phyloP scores from a whole-genome alignment of 1,140 invertebrate genomes.

The Trichoplusia ni region DNA sequence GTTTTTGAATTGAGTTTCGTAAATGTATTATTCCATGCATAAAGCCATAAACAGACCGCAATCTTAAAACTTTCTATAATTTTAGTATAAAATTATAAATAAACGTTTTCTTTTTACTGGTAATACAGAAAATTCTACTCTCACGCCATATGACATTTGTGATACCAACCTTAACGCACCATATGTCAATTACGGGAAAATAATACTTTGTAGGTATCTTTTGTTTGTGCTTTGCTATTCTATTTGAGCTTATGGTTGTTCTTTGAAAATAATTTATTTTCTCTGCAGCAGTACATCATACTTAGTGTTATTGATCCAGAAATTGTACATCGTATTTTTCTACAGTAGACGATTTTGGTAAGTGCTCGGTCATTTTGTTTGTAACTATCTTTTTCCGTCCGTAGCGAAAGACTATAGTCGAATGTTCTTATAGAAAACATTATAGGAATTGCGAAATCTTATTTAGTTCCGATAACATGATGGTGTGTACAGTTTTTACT shows the following conservation, averaged over 20 bases:
- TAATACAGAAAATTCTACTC: no score
- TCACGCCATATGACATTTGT: no score
- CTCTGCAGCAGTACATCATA: conserved; percentile 20
- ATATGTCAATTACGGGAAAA: conserved; percentile 14
- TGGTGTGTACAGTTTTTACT: no score
- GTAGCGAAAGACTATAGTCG: neutral
- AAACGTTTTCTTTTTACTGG: no score
- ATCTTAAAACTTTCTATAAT: no score
- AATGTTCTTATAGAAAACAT: neutral
- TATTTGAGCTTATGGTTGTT: conserved; percentile 14
- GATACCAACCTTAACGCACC: no score
- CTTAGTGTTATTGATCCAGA: conserved; percentile 4
- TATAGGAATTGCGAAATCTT: neutral
- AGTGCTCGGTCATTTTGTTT: neutral
- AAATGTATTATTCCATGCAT: no score
- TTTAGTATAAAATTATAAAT: no score
- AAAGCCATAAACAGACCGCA: no score
- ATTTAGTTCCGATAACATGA: no score
- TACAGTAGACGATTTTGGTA: neutral
- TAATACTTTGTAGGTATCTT: conserved; percentile 1
- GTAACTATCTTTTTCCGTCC: neutral
- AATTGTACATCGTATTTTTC: neutral
- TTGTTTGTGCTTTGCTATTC: conserved; percentile 25
- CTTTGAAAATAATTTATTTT: conserved; percentile 19
- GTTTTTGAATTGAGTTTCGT: no score